These are phyloP conservation scores for Macrostomum lignano DNA, from an alignment of 1,140 invertebrate species.

Conservation along the genomic window DNA sequence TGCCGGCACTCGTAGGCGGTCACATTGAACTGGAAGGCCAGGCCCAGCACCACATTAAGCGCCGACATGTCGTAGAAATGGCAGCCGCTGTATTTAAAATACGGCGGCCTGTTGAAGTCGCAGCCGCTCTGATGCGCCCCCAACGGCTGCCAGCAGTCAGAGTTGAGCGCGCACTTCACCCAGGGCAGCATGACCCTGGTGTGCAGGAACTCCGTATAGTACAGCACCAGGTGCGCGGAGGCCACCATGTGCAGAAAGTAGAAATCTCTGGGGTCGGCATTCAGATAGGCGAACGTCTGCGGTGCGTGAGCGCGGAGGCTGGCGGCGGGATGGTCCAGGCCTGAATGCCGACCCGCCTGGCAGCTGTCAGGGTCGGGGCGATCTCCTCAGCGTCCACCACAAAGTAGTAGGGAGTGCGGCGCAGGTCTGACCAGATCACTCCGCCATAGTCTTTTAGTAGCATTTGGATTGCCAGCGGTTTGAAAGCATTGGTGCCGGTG, in stretches of 20 bases:
- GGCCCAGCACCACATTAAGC: no score
- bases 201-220: constrained; percentile 38
- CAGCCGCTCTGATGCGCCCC: constrained; percentile 34
- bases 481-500: constrained; percentile 45
- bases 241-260: constrained; percentile 47
- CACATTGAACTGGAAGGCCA: no score
- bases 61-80: no score
- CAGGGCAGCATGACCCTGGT: constrained; percentile 54
- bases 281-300: constrained; percentile 70
- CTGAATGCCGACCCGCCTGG: constrained; percentile 34
- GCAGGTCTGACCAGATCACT: constrained; percentile 42
- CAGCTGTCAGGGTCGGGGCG: constrained; percentile 15
- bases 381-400: constrained; percentile 25
- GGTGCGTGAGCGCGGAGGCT: constrained; percentile 62
- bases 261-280: constrained; percentile 41
- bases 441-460: constrained; percentile 41
- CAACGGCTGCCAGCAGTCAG: constrained; percentile 60
- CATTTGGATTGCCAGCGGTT: constrained; percentile 61
- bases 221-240: constrained; percentile 40
- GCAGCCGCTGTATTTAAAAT: no score
- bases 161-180: constrained; percentile 60
- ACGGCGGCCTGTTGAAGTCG: no score
- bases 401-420: constrained; percentile 27
- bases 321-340: constrained; percentile 42
- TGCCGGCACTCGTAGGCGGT: no score